Conservation (phyloP, 2,888 invertebrate species). For the Diaprepes abbreviatus region DNA sequence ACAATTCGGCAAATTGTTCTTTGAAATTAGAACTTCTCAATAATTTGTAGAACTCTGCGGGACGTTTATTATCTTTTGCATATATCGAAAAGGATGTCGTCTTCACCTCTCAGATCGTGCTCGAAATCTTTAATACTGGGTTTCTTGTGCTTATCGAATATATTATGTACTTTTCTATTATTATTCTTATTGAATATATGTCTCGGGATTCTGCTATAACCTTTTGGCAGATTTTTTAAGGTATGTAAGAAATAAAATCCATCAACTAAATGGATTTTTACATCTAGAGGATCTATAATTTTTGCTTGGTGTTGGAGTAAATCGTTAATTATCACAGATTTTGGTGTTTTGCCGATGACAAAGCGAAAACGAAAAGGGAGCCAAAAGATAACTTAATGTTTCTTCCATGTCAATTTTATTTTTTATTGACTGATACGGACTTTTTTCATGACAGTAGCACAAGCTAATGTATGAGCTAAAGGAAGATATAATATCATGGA, state of each 20-base stretch:
- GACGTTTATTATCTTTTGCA: slow-evolving; percentile 54
- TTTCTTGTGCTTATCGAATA: slow-evolving; percentile 54
- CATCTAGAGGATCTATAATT: slow-evolving; percentile 38
- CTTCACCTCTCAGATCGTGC: slow-evolving; percentile 53
- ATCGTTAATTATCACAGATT: slow-evolving; percentile 52
- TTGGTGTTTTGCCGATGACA: slow-evolving; percentile 54
- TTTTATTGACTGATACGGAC: slow-evolving; percentile 51
- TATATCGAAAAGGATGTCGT: slow-evolving; percentile 52
- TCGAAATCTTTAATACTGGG: slow-evolving; percentile 54
- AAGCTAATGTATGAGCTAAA: too few relatives aligned
- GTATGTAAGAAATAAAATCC: slow-evolving; percentile 56
- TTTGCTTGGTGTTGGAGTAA: slow-evolving; percentile 50
- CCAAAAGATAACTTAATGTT: slow-evolving; percentile 54
- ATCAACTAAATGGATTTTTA: slow-evolving; percentile 54
- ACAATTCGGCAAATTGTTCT: slow-evolving; percentile 55
- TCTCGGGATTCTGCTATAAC: slow-evolving; percentile 50
- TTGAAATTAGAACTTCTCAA: slow-evolving; percentile 47
- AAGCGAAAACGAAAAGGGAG: too few relatives aligned
- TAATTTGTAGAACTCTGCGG: slow-evolving; percentile 55
- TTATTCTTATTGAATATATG: slow-evolving; percentile 50
- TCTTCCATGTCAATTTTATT: slow-evolving; percentile 55
- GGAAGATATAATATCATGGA: too few relatives aligned
- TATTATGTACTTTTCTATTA: slow-evolving; percentile 55
- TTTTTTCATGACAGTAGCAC: too few relatives aligned
- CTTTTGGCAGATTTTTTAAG: slow-evolving; percentile 51